These are phyloP conservation scores for Zaprionus gabonicus DNA, from an alignment of 1,140 invertebrate species.

Conservation along the genomic window DNA sequence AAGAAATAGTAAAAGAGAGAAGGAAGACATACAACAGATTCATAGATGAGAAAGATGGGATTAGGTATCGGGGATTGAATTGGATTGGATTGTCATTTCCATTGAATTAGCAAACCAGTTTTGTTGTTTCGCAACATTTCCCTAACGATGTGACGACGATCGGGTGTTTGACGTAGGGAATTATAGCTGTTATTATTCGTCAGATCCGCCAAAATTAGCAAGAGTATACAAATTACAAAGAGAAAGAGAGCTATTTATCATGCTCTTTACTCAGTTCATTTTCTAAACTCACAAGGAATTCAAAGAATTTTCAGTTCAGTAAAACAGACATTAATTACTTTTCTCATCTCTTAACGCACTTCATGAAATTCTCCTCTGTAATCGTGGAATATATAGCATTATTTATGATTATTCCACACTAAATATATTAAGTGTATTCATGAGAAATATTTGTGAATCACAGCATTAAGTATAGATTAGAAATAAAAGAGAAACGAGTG, in stretches of 20 bases:
- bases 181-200: neutral
- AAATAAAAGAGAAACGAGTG: no score
- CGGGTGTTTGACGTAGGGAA: neutral
- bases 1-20: neutral
- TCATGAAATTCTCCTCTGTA: neutral
- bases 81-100: slow-evolving; percentile 23
- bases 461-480: no score
- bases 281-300: neutral
- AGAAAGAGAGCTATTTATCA: neutral
- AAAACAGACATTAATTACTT: neutral
- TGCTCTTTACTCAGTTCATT: neutral
- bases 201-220: neutral
- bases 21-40: slow-evolving; percentile 3
- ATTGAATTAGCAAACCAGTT: slow-evolving; percentile 40
- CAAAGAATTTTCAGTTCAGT: neutral
- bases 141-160: no score
- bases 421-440: neutral
- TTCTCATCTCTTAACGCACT: neutral
- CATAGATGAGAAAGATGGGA: slow-evolving; percentile 14
- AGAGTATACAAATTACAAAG: neutral
- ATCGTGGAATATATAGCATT: neutral
- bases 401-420: no score
- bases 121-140: slow-evolving; percentile 15
- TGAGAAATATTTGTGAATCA: neutral
- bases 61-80: neutral